Evolutionary conservation across 1,140 invertebrate genomes (phyloP).

Genomic region (Aphis gossypii): DNA sequence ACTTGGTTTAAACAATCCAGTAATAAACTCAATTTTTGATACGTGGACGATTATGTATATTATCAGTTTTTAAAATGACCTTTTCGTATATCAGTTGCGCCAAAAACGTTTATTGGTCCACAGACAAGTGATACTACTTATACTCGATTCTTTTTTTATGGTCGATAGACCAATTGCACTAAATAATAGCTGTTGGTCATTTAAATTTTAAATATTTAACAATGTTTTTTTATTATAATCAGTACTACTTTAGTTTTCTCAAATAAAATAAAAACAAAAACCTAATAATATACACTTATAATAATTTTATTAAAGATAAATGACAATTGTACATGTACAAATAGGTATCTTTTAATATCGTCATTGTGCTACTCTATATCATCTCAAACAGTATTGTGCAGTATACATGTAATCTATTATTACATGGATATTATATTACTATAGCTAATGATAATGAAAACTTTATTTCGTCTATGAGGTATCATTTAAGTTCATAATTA

Average conservation of each 20-base stretch:
- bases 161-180: background rate
- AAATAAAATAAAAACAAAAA: background rate
- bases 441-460: background rate
- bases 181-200: background rate
- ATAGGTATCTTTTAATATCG: background rate
- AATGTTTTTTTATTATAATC: background rate
- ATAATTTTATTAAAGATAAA: background rate
- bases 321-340: background rate
- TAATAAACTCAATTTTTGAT: background rate
- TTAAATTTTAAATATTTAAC: background rate
- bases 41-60: background rate
- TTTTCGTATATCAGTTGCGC: background rate
- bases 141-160: background rate
- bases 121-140: too few relatives aligned
- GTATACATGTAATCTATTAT: background rate
- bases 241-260: background rate
- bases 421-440: background rate
- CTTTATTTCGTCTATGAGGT: background rate
- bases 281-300: background rate
- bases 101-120: background rate
- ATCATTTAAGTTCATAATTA: too few relatives aligned
- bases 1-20: background rate
- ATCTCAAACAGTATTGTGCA: background rate
- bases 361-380: background rate
- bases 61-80: background rate